A percentile compares a stretch with the other conserved stretches of the same genome.
These are phyloP conservation scores for Aquatica leii DNA, from an alignment of 2,888 invertebrate species.

Conservation along the genomic window DNA sequence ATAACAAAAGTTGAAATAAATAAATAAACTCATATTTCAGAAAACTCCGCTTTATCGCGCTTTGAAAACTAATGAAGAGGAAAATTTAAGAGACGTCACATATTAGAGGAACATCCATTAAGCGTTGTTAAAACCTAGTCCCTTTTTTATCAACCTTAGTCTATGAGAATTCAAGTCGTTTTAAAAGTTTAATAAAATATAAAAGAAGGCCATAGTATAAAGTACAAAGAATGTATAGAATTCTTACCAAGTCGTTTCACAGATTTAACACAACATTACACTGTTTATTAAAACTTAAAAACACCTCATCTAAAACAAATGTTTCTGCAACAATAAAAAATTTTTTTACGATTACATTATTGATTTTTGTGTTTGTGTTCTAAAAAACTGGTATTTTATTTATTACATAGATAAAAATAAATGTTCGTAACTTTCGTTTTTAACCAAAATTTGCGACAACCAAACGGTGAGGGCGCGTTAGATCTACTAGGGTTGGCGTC, in stretches of 20 bases:
- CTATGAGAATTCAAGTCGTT: background rate
- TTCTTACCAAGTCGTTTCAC: background rate
- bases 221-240: background rate
- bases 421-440: constrained; percentile 22
- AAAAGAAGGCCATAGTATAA: constrained; percentile 13
- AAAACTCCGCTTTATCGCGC: background rate
- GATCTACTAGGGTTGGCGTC: constrained; percentile 41
- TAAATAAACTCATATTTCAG: background rate
- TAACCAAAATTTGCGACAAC: constrained; percentile 22
- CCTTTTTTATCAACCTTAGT: background rate
- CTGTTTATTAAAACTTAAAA: too few relatives aligned
- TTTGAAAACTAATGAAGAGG: constrained; percentile 25
- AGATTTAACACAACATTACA: too few relatives aligned
- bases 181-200: constrained; percentile 8
- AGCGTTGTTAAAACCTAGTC: background rate
- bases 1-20: background rate
- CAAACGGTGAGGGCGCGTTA: constrained; percentile 34
- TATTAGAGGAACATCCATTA: constrained; percentile 20
- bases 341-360: too few relatives aligned
- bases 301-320: constrained; percentile 1
- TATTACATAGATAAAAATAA: background rate
- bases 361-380: too few relatives aligned
- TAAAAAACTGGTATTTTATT: background rate
- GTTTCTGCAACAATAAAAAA: too few relatives aligned
- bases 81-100: constrained; percentile 25